phyloP scores from a whole-genome alignment of 2,888 invertebrate genomes.

The Sminthurinus aureus region DNA sequence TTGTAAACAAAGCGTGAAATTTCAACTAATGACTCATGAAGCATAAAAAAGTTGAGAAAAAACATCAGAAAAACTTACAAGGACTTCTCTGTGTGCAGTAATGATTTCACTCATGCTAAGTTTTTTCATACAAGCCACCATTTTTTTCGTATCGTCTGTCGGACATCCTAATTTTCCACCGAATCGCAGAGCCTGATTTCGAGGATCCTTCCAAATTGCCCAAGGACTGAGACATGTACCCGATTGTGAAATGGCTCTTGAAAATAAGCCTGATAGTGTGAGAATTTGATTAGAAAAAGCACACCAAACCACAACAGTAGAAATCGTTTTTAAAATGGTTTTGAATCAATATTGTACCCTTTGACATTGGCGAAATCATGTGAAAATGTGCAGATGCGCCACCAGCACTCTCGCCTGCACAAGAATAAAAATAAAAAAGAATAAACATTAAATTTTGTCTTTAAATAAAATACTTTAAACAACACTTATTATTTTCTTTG shows the following conservation, averaged over 20 bases:
- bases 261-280: slow-evolving; percentile 47
- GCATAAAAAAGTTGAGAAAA: too few species aligned
- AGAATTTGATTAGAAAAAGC: too few species aligned
- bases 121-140: slow-evolving; percentile 37
- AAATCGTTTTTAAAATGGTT: too few species aligned
- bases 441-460: neutral
- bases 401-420: neutral
- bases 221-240: slow-evolving; percentile 49
- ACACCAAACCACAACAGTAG: too few species aligned
- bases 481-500: neutral
- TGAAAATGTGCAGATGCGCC: slow-evolving; percentile 30
- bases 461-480: too few species aligned
- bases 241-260: slow-evolving; percentile 44
- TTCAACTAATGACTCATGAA: too few species aligned
- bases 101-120: slow-evolving; percentile 16
- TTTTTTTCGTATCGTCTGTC: slow-evolving; percentile 30
- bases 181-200: slow-evolving; percentile 45
- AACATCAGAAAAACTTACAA: slow-evolving; percentile 11
- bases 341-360: slow-evolving; percentile 2
- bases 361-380: slow-evolving; percentile 20
- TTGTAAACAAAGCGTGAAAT: too few species aligned
- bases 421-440: too few species aligned
- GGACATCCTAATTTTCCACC: slow-evolving; percentile 48
- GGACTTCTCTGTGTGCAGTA: slow-evolving; percentile 24
- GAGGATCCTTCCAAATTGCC: slow-evolving; percentile 42